Base-by-base conservation (phyloP, 2,888 invertebrate genomes). In the Heteromyza rotundicornis region DNA sequence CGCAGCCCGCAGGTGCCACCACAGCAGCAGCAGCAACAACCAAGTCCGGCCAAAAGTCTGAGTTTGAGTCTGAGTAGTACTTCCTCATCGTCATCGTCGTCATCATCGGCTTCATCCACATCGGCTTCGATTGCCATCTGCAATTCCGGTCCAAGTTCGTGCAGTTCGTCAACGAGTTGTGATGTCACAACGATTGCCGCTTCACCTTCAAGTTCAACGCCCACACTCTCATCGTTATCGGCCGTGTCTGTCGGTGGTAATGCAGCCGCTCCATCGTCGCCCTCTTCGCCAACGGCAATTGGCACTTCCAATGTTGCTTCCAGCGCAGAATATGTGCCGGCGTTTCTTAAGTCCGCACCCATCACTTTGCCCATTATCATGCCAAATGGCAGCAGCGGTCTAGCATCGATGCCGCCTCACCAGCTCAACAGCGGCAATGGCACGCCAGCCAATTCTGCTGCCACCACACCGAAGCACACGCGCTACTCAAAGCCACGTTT, bases 401-500 rank as follows among this genome's bases (percentile, higher is more conserved):
- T 75, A 64, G 72, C 72, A 10, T 59, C 66, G 16, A 63, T 70
- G 64, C 71, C 71, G 22, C 32, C 27, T 10, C n/a, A 19, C 27
- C 53, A 51, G 50, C 49, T 50, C 49, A 22, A 14, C 64, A 55
- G 58, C 64, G 55, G 20, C 57, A 53, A 10, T 56, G 67, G 70
- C 23, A 68, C 68, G 53, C 67, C 73, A 22, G 72, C 71, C 36
- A 78, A 72, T 66, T 82, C 82, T 8, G 81, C 82, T 12, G 75
- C 81, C 40, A 82, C 75, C 60, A 82, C 82, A 27, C 81, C 82
- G 50, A 82, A 82, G 63, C 80, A 79, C 65, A 69, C 75, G 27
- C 82, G 83, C 47, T 81, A 82, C 59, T 74, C 78, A 1, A 82
- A 83, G 67, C 83, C 82, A 1, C 80, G 83, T 3, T 68, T 84